Percentiles rank a stretch among this genome's conserved stretches.
Conservation (phyloP, 2,113 vertebrate genomes). For the Orcinus orca region DNA sequence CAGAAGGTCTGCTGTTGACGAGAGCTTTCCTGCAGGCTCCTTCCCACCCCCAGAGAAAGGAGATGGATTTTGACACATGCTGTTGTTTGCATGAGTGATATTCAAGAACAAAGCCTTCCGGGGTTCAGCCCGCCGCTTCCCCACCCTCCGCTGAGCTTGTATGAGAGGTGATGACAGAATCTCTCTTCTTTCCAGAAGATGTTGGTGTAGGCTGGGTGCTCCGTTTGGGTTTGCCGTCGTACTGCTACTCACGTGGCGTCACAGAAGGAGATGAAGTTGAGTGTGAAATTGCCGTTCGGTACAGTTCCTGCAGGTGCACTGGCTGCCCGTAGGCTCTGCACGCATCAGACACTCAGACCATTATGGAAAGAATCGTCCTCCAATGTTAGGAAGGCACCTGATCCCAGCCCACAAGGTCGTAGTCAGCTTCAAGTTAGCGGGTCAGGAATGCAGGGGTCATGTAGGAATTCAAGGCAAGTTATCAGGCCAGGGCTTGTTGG, state of each 20-base stretch:
- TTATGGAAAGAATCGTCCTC: rapidly evolving
- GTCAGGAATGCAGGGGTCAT: rapidly evolving
- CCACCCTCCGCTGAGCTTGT: rapidly evolving
- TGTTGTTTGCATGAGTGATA: rapidly evolving
- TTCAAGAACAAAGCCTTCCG: background rate
- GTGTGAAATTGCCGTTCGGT: background rate
- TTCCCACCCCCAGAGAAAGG: background rate
- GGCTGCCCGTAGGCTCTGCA: rapidly evolving
- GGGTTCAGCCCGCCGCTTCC: rapidly evolving
- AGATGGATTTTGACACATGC: background rate
- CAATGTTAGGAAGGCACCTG: rapidly evolving
- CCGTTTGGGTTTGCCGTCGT: background rate
- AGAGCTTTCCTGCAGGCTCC: background rate
- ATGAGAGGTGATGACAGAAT: background rate
- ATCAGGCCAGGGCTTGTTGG: background rate
- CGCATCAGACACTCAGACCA: rapidly evolving
- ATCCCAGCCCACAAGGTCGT: rapidly evolving
- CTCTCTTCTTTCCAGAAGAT: background rate
- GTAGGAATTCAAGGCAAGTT: background rate
- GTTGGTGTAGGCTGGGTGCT: background rate
- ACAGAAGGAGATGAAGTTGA: background rate
- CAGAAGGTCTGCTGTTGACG: background rate
- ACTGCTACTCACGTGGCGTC: background rate
- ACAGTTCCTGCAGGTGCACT: rapidly evolving
- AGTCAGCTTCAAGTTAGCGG: rapidly evolving